A percentile compares a stretch with the other conserved stretches of the same genome.
Conservation (phyloP, 2,113 vertebrate genomes). For the Lucifuga dentata region DNA sequence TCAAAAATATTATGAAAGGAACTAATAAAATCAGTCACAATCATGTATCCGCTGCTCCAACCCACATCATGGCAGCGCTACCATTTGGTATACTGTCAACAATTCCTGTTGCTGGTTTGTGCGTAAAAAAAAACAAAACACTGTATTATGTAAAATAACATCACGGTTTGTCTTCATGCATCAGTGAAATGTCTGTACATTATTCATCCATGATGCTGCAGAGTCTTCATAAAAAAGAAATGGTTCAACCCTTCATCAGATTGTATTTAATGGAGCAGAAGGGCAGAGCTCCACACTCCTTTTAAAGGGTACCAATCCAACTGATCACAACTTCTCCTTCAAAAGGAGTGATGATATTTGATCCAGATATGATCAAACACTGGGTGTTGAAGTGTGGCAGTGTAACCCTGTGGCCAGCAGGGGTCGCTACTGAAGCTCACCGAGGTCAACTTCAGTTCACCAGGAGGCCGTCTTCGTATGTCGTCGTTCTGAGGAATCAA, state of each 20-base stretch:
- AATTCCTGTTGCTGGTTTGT: background rate
- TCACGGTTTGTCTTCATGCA: background rate
- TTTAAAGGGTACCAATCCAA: conserved; percentile 12
- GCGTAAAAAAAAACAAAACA: conserved; percentile 24
- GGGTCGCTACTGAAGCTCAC: conserved; percentile 28
- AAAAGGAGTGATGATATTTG: conserved; percentile 1
- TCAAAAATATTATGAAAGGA: conserved; percentile 38
- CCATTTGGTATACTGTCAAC: background rate
- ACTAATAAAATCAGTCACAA: conserved; percentile 26
- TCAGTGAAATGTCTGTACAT: conserved; percentile 29
- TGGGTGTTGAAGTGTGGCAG: background rate
- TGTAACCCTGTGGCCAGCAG: conserved; percentile 55
- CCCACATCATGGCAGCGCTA: background rate
- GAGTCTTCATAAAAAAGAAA: background rate
- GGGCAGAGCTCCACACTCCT: background rate
- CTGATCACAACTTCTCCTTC: background rate
- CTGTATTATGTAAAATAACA: conserved; percentile 27
- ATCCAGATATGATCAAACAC: background rate
- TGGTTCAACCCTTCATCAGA: conserved; percentile 1
- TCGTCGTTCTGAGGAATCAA: conserved; percentile 80
- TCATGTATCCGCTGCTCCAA: background rate
- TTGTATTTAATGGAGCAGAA: background rate
- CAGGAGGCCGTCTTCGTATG: conserved; percentile 82
- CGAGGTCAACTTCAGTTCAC: conserved; percentile 77
- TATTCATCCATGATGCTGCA: conserved; percentile 7